These are phyloP conservation scores for Enteromius fasciolatus DNA, from an alignment of 2,797 vertebrate species.

Conservation along the genomic window DNA sequence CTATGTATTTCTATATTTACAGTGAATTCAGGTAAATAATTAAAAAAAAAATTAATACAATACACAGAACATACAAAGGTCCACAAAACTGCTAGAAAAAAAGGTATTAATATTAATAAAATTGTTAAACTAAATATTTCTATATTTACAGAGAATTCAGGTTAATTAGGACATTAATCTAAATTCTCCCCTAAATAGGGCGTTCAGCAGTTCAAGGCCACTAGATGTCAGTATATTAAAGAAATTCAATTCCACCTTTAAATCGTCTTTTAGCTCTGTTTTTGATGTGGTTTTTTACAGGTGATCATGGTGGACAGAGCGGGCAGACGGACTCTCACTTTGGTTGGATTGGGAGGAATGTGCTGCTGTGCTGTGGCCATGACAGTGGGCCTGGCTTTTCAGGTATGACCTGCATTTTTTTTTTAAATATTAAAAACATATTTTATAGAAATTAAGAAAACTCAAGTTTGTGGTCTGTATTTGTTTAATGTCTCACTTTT, in stretches of 20 bases:
- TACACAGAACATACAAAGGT: not conserved
- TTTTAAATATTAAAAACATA: not conserved
- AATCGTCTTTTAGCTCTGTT: not conserved
- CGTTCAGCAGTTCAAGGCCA: not conserved
- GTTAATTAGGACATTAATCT: not conserved
- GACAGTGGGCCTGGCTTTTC: constrained; percentile 87
- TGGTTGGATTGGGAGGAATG: constrained; percentile 90
- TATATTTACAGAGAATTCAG: not conserved
- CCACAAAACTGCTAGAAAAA: not conserved
- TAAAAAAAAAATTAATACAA: not conserved
- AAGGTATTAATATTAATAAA: not conserved
- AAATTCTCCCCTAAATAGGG: not conserved
- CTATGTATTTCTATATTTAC: too few relatives aligned
- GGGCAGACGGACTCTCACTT: constrained; percentile 85
- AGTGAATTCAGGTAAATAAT: too few relatives aligned
- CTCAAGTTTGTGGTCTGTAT: not conserved
- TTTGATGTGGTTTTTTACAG: constrained; percentile 69
- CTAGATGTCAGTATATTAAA: constrained; percentile 26
- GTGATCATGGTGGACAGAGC: constrained; percentile 90
- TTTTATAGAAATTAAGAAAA: not conserved
- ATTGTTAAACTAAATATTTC: not conserved
- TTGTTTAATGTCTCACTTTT: constrained; percentile 35
- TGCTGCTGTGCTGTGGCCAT: constrained; percentile 85
- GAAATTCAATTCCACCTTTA: not conserved
- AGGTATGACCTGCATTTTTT: constrained; percentile 76